Conservation (phyloP, 2,113 vertebrate species). For the Thamnophis sirtalis region DNA sequence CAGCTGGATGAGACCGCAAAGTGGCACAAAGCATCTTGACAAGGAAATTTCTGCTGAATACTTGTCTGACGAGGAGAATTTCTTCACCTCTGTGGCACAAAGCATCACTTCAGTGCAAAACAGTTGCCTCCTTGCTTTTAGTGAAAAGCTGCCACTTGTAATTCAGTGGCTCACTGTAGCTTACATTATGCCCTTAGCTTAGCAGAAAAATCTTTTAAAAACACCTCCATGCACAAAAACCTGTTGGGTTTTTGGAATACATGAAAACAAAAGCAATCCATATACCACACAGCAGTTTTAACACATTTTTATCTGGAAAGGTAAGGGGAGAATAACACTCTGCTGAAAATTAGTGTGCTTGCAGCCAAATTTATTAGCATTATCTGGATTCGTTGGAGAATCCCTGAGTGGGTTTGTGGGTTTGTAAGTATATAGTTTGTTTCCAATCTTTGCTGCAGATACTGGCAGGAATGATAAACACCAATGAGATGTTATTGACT, state of each 20-base stretch:
- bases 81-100: neutral
- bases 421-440: neutral
- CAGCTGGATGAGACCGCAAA: neutral
- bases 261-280: neutral
- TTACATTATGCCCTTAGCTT: neutral
- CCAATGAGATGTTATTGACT: neutral
- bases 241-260: neutral
- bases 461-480: neutral
- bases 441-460: neutral
- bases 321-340: neutral
- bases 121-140: neutral
- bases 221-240: neutral
- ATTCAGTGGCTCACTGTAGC: neutral
- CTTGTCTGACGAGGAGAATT: neutral
- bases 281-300: neutral
- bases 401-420: neutral
- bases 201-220: neutral
- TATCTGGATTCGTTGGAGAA: neutral
- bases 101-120: neutral
- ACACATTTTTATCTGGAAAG: neutral
- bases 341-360: neutral
- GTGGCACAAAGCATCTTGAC: neutral
- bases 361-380: neutral
- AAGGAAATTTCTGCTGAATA: neutral
- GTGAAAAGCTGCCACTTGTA: neutral